Base-by-base conservation (phyloP, 2,888 invertebrate genomes). In the Fragum sueziense region DNA sequence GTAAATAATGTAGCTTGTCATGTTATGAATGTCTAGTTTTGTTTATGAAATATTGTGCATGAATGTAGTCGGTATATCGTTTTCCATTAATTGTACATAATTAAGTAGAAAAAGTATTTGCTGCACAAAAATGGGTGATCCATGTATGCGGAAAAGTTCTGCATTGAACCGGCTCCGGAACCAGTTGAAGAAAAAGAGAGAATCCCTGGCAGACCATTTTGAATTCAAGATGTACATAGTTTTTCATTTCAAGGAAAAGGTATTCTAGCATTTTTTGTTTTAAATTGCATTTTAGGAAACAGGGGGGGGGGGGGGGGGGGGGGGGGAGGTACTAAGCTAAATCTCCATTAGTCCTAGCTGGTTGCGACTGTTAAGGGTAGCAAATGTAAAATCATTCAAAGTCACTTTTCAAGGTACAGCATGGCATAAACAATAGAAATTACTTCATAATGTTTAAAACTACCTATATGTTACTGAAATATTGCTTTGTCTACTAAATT, bases 151-250 rank as follows among this genome's bases (percentile, higher is more conserved):
- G 70, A 90, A 90, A 85, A 87, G 87, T 77, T 86, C 88, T 61
- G 89, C 90, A 33, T 82, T 91, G 29, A 87, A 86, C 71, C 86
- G 92, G 54, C 85, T 93, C 70, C 82, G 92, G 72, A 87, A 90
- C 61, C 91, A 91, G 70, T 85, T 93, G 25, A 84, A 89, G 70
- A 92, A 92, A 86, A 93, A 91, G 79, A 83, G 88, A 77, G 92
- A 92, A 84, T 90, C 92, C n/a, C 84, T 93, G 52, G 92, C 92
- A 47, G 93, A 93, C 84, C 92, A 93, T 79, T 93, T 93, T 89
- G 91, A 92, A 61, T 93, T 91, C 88, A 92, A 91, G 86, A 91
- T 92, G 92, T 91, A 89, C 82, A 89, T 92, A 76, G 78, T 90
- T 33, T 92, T 93, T 84, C 91, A 92, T 82, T 93, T 93, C 79